Percentiles rank a stretch among this genome's conserved stretches.
Conservation (phyloP, 1,140 invertebrate species). For the Drosophila pandora region DNA sequence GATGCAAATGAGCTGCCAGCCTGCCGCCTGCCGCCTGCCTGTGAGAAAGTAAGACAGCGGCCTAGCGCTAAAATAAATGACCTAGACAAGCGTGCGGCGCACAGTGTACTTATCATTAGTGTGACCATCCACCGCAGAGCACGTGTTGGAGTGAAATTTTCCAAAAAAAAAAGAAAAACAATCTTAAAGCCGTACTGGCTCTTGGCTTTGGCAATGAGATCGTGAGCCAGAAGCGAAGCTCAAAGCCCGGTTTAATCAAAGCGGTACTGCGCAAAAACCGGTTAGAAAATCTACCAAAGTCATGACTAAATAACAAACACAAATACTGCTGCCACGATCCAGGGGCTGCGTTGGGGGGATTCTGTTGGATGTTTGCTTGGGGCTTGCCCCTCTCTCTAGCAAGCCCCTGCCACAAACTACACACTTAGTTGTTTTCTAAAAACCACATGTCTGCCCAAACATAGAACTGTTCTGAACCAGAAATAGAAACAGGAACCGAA, state of each 20-base stretch:
- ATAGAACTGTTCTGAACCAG: conserved; percentile 14
- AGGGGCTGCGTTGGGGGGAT: conserved; percentile 24
- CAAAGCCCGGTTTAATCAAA: conserved; percentile 61
- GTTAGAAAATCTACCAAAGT: conserved; percentile 75
- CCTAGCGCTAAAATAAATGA: conserved; percentile 56
- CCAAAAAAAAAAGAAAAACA: conserved; percentile 51
- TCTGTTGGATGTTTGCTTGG: background rate
- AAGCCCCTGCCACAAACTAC: conserved; percentile 1
- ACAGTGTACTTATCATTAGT: conserved; percentile 58
- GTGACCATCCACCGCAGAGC: conserved; percentile 56
- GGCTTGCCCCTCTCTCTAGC: background rate
- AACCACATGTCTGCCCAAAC: conserved; percentile 5
- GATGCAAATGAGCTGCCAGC: conserved; percentile 9
- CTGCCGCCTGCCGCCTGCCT: background rate
- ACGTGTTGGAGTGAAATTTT: conserved; percentile 70
- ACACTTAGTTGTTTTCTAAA: conserved; percentile 1
- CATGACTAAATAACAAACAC: conserved; percentile 69
- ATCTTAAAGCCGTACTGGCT: background rate
- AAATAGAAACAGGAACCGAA: background rate
- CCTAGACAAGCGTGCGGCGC: conserved; percentile 53
- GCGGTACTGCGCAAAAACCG: conserved; percentile 57
- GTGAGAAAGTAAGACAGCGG: conserved; percentile 43
- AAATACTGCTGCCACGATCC: conserved; percentile 31
- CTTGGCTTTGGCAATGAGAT: conserved; percentile 63
- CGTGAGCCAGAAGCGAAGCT: conserved; percentile 26